Percentiles rank a stretch among this genome's conserved stretches.
phyloP scores from a whole-genome alignment of 2,888 invertebrate genomes.

The Linnaemya vulpina region DNA sequence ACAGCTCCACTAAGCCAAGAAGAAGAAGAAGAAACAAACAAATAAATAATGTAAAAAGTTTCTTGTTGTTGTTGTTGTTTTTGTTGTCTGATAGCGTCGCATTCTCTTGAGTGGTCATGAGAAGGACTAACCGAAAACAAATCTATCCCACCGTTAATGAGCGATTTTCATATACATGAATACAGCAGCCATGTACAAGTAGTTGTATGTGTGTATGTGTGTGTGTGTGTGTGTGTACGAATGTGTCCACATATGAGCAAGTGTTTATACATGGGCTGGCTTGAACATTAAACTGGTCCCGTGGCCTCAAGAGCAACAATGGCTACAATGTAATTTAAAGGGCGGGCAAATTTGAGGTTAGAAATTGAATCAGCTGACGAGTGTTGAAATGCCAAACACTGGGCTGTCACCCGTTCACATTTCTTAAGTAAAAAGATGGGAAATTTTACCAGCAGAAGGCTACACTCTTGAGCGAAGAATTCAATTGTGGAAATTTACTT shows the following conservation, averaged over 20 bases:
- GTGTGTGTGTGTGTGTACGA: neutral
- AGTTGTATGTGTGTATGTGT: neutral
- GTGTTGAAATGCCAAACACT: too few relatives aligned
- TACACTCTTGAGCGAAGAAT: too few relatives aligned
- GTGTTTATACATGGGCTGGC: neutral
- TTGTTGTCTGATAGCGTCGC: slow-evolving; percentile 16
- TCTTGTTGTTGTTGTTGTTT: neutral
- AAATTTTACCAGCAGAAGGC: too few relatives aligned
- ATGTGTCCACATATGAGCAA: slow-evolving; percentile 3
- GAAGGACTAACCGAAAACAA: slow-evolving; percentile 53
- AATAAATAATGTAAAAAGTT: slow-evolving; percentile 7
- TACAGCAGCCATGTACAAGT: neutral
- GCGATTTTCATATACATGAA: slow-evolving; percentile 43
- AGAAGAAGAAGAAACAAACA: slow-evolving; percentile 1
- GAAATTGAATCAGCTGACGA: too few relatives aligned
- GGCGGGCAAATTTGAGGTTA: too few relatives aligned
- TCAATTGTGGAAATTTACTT: too few relatives aligned
- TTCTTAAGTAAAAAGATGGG: too few relatives aligned
- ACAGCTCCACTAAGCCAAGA: slow-evolving; percentile 9
- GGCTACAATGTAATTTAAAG: too few relatives aligned
- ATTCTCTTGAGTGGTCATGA: slow-evolving; percentile 59
- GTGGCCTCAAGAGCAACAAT: too few relatives aligned
- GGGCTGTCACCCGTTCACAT: too few relatives aligned
- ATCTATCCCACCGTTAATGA: slow-evolving; percentile 61
- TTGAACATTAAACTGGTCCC: too few relatives aligned